These are phyloP conservation scores for Bos javanicus DNA, from an alignment of 2,113 vertebrate species.

Conservation along the genomic window DNA sequence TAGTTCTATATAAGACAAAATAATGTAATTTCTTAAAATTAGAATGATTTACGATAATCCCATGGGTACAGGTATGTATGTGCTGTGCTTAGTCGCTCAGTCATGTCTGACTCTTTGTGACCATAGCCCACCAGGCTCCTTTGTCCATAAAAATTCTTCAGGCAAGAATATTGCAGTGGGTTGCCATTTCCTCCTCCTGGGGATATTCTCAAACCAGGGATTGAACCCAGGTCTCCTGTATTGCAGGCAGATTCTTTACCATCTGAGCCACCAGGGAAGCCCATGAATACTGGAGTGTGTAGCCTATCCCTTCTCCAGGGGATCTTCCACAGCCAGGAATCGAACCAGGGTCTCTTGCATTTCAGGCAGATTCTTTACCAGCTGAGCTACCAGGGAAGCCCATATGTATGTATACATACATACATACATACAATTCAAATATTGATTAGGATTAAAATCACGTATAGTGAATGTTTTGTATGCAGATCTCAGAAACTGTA, in stretches of 20 bases:
- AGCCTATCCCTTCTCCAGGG: neutral
- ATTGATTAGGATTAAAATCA: neutral
- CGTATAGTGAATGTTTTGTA: neutral
- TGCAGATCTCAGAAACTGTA: neutral
- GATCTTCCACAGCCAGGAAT: neutral
- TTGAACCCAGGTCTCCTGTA: neutral
- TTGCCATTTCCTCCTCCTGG: neutral
- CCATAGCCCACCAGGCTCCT: neutral
- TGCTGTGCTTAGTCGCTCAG: neutral
- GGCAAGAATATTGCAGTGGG: neutral
- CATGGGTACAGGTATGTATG: neutral
- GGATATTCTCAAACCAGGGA: neutral
- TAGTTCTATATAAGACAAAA: neutral
- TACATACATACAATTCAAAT: neutral
- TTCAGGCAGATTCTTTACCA: neutral
- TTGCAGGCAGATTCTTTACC: neutral
- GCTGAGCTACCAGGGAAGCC: neutral
- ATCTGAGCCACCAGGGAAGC: neutral
- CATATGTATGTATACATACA: neutral
- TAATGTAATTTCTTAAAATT: neutral
- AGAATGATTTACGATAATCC: neutral
- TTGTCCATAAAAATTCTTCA: neutral
- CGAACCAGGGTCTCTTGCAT: neutral
- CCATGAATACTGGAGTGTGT: neutral
- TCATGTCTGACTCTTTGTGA: neutral